Conservation (phyloP, 1,140 invertebrate genomes). For the Penaeus vannamei region DNA sequence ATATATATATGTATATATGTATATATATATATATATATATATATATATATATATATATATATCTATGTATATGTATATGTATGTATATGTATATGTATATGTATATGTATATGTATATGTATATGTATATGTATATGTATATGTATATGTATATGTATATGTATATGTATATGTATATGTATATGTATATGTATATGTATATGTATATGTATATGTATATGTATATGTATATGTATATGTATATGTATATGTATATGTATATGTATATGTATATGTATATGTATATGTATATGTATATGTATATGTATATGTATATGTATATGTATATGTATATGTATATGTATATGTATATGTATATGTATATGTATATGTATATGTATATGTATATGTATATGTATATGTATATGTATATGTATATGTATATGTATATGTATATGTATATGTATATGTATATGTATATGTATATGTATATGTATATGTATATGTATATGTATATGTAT, state of each 20-base stretch:
- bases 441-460: slow-evolving; percentile 35
- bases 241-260: not conserved
- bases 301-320: slow-evolving; percentile 26
- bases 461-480: slow-evolving; percentile 23
- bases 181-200: slow-evolving; percentile 42
- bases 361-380: slow-evolving; percentile 18
- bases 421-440: slow-evolving; percentile 20
- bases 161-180: slow-evolving; percentile 36
- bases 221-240: slow-evolving; percentile 25
- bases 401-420: slow-evolving; percentile 38
- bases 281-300: not conserved
- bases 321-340: slow-evolving; percentile 19
- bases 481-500: slow-evolving; percentile 27
- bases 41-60: not conserved
- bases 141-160: slow-evolving; percentile 43
- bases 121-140: slow-evolving; percentile 39
- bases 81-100: not conserved
- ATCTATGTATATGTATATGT: slow-evolving; percentile 3
- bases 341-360: slow-evolving; percentile 24
- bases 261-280: not conserved
- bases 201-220: slow-evolving; percentile 43
- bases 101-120: slow-evolving; percentile 35
- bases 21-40: no score
- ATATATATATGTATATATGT: no score
- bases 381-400: slow-evolving; percentile 27